phyloP scores from a whole-genome alignment of 2,113 vertebrate species.

The Cathartes aura region DNA sequence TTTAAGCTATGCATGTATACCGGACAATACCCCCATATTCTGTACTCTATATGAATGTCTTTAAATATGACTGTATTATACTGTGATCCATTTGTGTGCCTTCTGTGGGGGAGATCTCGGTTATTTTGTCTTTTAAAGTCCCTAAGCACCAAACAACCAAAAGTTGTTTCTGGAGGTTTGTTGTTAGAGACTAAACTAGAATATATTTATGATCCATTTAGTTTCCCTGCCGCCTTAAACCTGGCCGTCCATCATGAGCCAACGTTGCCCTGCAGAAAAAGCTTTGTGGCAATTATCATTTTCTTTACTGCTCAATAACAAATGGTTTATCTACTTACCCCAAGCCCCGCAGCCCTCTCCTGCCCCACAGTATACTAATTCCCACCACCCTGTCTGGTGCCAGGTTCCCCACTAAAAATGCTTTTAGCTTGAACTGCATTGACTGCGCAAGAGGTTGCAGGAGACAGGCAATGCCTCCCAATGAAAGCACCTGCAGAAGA shows the following conservation, averaged over 20 bases:
- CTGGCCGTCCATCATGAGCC: fast-evolving
- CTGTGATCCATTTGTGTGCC: background rate
- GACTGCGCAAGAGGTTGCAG: background rate
- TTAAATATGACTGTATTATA: background rate
- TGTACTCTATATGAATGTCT: background rate
- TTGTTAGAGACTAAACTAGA: background rate
- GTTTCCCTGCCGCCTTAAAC: background rate
- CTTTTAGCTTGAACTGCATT: background rate
- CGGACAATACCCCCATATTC: background rate
- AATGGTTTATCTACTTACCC: background rate
- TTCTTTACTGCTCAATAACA: background rate
- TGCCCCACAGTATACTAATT: background rate
- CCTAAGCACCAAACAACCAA: background rate
- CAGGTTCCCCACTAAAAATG: background rate
- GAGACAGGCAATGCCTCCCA: background rate
- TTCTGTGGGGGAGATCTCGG: background rate
- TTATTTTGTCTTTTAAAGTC: background rate
- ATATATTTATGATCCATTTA: background rate
- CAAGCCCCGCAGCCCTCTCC: background rate
- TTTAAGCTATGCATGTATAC: background rate
- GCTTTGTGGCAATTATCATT: background rate
- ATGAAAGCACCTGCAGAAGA: background rate
- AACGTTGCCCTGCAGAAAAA: background rate
- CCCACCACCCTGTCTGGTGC: too few relatives aligned
- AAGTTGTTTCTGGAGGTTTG: background rate